Evolutionary conservation across 2,113 vertebrate genomes (phyloP).

Genomic region (Myrmophylax atrothorax): DNA sequence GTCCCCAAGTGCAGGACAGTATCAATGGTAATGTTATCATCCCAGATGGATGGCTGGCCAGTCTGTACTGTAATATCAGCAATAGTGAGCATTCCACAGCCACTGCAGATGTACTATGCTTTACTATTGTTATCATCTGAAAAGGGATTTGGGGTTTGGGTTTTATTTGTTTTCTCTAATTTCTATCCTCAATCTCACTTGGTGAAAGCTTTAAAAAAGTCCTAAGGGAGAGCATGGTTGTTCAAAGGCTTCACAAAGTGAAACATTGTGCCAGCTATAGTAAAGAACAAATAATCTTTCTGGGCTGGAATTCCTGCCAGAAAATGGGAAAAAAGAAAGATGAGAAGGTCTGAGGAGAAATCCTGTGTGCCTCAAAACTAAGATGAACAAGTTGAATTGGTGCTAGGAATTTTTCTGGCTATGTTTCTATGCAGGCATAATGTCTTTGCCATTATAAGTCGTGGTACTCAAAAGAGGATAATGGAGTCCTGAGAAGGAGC

Average conservation of each 20-base stretch:
- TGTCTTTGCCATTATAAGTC: neutral
- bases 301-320: neutral
- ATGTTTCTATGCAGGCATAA: neutral
- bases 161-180: neutral
- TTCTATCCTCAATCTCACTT: neutral
- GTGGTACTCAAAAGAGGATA: neutral
- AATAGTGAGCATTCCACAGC: neutral
- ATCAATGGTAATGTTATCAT: neutral
- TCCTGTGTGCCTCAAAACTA: neutral
- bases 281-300: neutral
- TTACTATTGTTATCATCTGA: neutral
- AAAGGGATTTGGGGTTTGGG: neutral
- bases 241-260: neutral
- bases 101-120: neutral
- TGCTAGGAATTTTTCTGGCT: neutral
- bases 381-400: neutral
- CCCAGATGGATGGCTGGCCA: neutral
- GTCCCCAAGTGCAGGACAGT: neutral
- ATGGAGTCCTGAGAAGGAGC: neutral
- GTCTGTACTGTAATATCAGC: neutral
- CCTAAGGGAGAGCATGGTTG: neutral
- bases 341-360: neutral
- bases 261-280: neutral
- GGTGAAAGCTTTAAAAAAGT: neutral
- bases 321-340: neutral